These are phyloP conservation scores for Lophius piscatorius DNA, from an alignment of 2,113 vertebrate genomes.

Conservation along the genomic window DNA sequence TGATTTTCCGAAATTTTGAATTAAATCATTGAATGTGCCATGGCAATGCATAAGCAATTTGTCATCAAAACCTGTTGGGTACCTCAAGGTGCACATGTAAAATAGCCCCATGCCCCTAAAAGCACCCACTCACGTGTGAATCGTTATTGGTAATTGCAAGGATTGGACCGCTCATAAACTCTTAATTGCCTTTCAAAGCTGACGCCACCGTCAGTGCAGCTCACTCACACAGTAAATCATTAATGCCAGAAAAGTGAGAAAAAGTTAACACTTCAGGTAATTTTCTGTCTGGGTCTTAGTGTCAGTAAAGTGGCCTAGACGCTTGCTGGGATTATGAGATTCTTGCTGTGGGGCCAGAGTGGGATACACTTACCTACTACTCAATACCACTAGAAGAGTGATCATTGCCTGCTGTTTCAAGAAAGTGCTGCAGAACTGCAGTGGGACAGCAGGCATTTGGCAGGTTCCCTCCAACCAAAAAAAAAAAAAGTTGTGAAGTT, in stretches of 20 bases:
- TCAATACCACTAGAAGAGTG: constrained; percentile 62
- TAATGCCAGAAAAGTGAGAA: constrained; percentile 76
- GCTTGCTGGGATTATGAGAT: constrained; percentile 71
- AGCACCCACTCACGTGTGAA: constrained; percentile 62
- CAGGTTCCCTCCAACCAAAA: constrained; percentile 2
- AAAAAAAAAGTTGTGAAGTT: constrained; percentile 35
- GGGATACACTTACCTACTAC: constrained; percentile 60
- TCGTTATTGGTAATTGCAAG: constrained; percentile 68
- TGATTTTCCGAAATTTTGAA: neutral
- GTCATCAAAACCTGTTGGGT: constrained; percentile 7
- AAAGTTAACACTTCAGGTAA: constrained; percentile 71
- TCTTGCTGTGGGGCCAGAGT: constrained; percentile 50
- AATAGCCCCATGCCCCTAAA: constrained; percentile 48
- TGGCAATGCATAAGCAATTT: constrained; percentile 20
- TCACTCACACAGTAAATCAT: constrained; percentile 73
- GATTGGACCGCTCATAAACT: constrained; percentile 70
- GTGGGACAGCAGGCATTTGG: constrained; percentile 12
- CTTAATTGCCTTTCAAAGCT: constrained; percentile 75
- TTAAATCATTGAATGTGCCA: neutral
- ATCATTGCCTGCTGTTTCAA: constrained; percentile 69
- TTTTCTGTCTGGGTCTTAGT: constrained; percentile 74
- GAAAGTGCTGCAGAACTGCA: constrained; percentile 33
- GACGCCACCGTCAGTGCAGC: constrained; percentile 67
- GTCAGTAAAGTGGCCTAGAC: constrained; percentile 75
- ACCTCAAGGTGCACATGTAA: constrained; percentile 13